A percentile compares a stretch with the other conserved stretches of the same genome.
Conservation (phyloP, 2,888 invertebrate species). For the Parnassius apollo region DNA sequence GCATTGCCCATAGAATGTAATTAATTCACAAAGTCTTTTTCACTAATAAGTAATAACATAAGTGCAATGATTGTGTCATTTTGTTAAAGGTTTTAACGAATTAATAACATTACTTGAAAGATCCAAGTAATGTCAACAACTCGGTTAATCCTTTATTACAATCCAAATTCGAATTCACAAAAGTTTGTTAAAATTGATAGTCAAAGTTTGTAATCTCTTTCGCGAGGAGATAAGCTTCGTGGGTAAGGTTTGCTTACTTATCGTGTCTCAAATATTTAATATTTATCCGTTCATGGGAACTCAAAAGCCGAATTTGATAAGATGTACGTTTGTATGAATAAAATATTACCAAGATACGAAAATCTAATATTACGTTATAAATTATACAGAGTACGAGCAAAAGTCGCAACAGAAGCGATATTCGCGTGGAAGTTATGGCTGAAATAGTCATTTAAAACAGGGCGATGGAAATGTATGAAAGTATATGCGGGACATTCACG, state of each 20-base stretch:
- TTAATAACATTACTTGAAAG: no score
- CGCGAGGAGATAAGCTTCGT: conserved; percentile 54
- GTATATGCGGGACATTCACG: conserved; percentile 15
- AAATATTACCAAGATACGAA: conserved; percentile 29
- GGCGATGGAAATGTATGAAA: conserved; percentile 17
- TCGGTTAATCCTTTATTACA: conserved; percentile 47
- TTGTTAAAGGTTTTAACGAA: no score
- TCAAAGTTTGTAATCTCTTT: conserved; percentile 57
- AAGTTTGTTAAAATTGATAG: conserved; percentile 55
- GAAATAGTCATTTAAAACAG: conserved; percentile 21
- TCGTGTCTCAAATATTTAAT: conserved; percentile 49
- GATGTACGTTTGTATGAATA: conserved; percentile 26
- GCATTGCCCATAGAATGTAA: no score
- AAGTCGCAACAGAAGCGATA: conserved; percentile 24
- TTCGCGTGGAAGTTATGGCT: conserved; percentile 16
- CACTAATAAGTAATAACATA: no score
- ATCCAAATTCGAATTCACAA: conserved; percentile 43
- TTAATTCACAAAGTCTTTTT: no score
- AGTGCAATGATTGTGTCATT: no score
- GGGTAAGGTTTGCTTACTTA: conserved; percentile 48
- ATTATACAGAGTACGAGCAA: conserved; percentile 16
- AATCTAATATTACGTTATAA: conserved; percentile 24
- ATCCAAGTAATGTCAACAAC: conserved; percentile 30
- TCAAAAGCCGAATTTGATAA: conserved; percentile 34
- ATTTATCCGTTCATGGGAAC: conserved; percentile 43